phyloP scores from a whole-genome alignment of 2,888 invertebrate species.

The Nebria brevicollis region DNA sequence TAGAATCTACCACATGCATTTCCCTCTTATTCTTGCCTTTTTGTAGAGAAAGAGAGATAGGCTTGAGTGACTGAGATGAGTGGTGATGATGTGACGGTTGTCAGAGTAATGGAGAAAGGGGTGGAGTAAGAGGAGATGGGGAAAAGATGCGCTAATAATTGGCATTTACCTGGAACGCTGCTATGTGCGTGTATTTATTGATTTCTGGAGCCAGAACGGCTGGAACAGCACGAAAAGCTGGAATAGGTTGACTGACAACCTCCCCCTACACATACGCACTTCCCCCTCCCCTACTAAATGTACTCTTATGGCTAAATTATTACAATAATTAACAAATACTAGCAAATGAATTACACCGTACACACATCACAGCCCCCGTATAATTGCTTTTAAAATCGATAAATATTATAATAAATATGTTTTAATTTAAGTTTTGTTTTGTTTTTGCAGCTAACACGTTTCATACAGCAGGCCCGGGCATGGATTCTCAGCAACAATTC shows the following conservation, averaged over 20 bases:
- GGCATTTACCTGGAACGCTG: slow-evolving; percentile 35
- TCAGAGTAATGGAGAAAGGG: not conserved
- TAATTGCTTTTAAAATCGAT: not conserved
- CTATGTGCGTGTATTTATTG: slow-evolving; percentile 43
- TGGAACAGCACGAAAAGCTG: not conserved
- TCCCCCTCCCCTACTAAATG: not conserved
- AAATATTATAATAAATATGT: not conserved
- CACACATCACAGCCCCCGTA: not conserved
- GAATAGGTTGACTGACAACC: slow-evolving; percentile 39
- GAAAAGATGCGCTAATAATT: slow-evolving; percentile 21
- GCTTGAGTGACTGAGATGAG: not conserved
- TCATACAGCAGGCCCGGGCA: slow-evolving; percentile 39
- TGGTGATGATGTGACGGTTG: not conserved
- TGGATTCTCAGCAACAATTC: slow-evolving; percentile 81
- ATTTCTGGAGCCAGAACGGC: slow-evolving; percentile 31
- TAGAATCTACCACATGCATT: not conserved
- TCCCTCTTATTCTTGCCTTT: not conserved
- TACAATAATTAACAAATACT: not conserved
- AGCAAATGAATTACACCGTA: not conserved
- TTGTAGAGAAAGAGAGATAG: not conserved
- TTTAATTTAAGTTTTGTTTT: not conserved
- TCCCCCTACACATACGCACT: slow-evolving; percentile 2
- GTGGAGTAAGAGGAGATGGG: not conserved
- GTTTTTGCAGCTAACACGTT: slow-evolving; percentile 46
- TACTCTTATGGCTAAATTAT: slow-evolving; percentile 4